Conservation (phyloP, 2,113 vertebrate species). For the Dasyurus viverrinus region DNA sequence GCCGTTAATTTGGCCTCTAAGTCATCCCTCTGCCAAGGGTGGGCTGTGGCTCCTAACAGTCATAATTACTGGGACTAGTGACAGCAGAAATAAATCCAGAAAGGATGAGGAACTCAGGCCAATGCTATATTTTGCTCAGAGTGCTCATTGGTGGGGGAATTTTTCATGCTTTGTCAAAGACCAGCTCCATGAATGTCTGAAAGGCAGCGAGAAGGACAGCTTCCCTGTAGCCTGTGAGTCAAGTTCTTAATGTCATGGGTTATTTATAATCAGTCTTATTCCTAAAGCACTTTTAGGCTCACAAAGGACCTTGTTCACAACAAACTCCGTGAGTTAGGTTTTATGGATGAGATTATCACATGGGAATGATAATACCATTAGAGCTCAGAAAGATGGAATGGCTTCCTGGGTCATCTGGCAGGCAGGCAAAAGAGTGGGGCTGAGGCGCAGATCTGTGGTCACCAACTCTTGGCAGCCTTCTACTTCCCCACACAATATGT, state of each 20-base stretch:
- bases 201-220: neutral
- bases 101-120: neutral
- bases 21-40: slow-evolving; percentile 28
- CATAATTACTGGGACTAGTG: neutral
- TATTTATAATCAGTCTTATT: neutral
- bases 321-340: neutral
- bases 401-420: neutral
- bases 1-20: slow-evolving; percentile 46
- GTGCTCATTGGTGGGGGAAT: neutral
- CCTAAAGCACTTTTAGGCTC: neutral
- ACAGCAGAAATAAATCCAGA: neutral
- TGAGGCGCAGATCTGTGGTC: neutral
- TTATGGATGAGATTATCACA: neutral
- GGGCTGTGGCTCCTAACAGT: slow-evolving; percentile 20
- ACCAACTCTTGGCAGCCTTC: neutral
- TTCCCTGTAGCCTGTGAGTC: neutral
- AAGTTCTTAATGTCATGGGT: neutral
- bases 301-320: neutral
- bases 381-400: neutral
- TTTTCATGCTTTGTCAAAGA: neutral
- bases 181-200: neutral
- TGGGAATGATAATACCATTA: neutral
- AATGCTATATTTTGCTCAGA: neutral
- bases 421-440: neutral
- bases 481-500: neutral